Conservation (phyloP, 2,797 vertebrate species). For the Aselliscus stoliczkanus region DNA sequence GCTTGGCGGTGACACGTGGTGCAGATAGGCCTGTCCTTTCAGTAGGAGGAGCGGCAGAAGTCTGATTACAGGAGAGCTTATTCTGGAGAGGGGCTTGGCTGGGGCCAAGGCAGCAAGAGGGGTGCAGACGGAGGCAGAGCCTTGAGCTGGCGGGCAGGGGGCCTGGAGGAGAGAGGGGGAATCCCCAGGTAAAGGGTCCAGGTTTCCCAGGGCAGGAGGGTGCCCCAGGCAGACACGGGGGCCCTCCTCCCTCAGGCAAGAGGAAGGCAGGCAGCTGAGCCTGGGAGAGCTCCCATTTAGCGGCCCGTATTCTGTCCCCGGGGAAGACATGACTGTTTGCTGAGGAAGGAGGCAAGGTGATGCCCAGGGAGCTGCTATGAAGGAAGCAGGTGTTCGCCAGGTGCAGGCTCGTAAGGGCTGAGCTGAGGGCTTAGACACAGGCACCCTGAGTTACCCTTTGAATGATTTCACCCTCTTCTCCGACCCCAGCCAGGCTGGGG, state of each 20-base stretch:
- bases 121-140: neutral
- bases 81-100: neutral
- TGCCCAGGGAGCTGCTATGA: accelerated
- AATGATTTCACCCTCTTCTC: neutral
- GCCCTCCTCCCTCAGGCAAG: neutral
- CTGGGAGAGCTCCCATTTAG: neutral
- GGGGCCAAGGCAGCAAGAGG: neutral
- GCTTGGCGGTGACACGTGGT: accelerated
- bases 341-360: neutral
- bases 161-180: too few relatives aligned
- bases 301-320: neutral
- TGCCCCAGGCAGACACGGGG: neutral
- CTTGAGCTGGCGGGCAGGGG: neutral
- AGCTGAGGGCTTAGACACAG: too few relatives aligned
- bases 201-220: neutral
- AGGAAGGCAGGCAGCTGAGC: too few relatives aligned
- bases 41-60: neutral
- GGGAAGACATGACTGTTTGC: accelerated
- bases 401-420: neutral
- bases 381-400: neutral
- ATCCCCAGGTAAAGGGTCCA: too few relatives aligned
- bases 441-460: neutral
- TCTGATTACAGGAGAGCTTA: accelerated
- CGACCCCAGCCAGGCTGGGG: neutral
- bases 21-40: accelerated